Conservation (phyloP, 2,888 invertebrate species). For the Koerneria pararmatus region DNA sequence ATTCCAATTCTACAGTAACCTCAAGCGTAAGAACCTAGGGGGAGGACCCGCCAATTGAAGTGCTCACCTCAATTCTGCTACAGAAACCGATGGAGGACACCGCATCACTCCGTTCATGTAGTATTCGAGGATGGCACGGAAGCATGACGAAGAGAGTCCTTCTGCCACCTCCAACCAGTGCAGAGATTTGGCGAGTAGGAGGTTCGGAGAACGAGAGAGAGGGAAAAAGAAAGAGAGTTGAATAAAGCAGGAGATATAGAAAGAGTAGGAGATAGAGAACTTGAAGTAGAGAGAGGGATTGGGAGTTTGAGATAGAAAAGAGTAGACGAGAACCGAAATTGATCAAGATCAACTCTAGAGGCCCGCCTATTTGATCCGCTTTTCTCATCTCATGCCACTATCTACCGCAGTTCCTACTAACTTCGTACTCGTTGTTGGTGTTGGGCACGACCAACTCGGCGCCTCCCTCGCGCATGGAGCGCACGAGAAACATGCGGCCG, state of each 20-base stretch:
- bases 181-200: no score
- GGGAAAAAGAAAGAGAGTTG: no score
- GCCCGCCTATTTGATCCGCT: not conserved
- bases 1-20: no score
- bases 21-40: no score
- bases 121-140: constrained; percentile 77
- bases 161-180: constrained; percentile 72
- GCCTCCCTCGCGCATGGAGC: constrained; percentile 72
- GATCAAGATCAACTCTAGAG: no score
- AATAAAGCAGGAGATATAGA: no score
- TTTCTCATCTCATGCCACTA: not conserved
- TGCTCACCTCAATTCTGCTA: constrained; percentile 92
- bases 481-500: constrained; percentile 63
- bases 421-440: constrained; percentile 91
- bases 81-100: constrained; percentile 90
- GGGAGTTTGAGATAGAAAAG: no score
- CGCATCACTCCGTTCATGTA: constrained; percentile 39
- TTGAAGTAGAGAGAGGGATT: no score
- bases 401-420: constrained; percentile 59
- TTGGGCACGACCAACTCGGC: constrained; percentile 80
- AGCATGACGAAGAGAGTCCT: constrained; percentile 89
- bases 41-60: constrained; percentile 70
- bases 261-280: no score
- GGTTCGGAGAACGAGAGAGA: no score
- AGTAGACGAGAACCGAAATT: no score